phyloP scores from a whole-genome alignment of 2,797 vertebrate genomes.

The Helostoma temminkii region DNA sequence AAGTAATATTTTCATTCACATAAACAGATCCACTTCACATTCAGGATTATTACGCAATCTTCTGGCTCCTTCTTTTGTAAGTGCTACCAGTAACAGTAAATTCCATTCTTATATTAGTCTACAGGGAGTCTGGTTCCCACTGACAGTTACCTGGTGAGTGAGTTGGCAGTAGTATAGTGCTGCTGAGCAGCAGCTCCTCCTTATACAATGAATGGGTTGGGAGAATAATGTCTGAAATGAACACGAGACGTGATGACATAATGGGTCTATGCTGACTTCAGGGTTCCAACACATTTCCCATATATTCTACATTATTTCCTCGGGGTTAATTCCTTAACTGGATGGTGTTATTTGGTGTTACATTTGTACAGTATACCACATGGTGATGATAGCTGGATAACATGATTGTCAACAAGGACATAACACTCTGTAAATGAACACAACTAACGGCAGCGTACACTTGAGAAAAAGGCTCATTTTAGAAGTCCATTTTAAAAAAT shows the following conservation, averaged over 20 bases:
- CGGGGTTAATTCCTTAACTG: not conserved
- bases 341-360: slow-evolving; percentile 4
- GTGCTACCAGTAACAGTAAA: slow-evolving; percentile 58
- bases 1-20: slow-evolving; percentile 73
- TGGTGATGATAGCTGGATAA: slow-evolving; percentile 32
- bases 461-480: too few species aligned
- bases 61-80: slow-evolving; percentile 38
- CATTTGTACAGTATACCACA: not conserved
- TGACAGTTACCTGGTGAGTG: slow-evolving; percentile 76
- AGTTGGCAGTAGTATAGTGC: slow-evolving; percentile 81
- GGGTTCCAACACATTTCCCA: slow-evolving; percentile 7
- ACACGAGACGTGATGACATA: slow-evolving; percentile 3
- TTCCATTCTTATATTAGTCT: slow-evolving; percentile 32
- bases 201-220: slow-evolving; percentile 16
- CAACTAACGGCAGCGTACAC: slow-evolving; percentile 13
- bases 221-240: slow-evolving; percentile 43
- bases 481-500: too few species aligned
- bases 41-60: slow-evolving; percentile 55
- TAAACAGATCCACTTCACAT: slow-evolving; percentile 71
- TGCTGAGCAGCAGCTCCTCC: slow-evolving; percentile 62
- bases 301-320: not conserved
- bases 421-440: slow-evolving; percentile 32
- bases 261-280: slow-evolving; percentile 11
- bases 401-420: slow-evolving; percentile 67
- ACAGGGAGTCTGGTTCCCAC: slow-evolving; percentile 52